A percentile compares a stretch with the other conserved stretches of the same genome.
phyloP scores from a whole-genome alignment of 2,113 vertebrate genomes.

The Anolis carolinensis region DNA sequence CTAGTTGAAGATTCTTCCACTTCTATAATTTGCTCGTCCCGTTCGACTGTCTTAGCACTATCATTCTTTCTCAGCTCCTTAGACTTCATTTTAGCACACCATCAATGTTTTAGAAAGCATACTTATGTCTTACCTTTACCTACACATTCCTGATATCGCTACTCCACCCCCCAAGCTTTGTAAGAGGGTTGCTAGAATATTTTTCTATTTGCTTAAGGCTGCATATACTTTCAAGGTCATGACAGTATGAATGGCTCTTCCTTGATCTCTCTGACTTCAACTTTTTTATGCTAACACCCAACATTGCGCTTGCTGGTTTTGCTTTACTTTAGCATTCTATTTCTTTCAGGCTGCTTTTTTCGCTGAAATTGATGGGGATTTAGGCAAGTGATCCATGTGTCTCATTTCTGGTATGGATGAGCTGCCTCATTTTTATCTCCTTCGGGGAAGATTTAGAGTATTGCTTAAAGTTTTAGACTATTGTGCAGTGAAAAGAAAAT shows the following conservation, averaged over 20 bases:
- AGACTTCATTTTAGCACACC: neutral
- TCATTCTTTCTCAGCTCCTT: neutral
- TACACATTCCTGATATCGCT: no score
- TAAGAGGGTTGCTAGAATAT: neutral
- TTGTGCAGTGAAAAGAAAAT: neutral
- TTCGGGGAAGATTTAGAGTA: conserved; percentile 26
- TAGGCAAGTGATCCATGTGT: conserved; percentile 25
- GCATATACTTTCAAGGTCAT: conserved; percentile 10
- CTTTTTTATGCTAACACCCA: conserved; percentile 11
- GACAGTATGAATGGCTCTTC: neutral
- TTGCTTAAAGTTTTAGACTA: conserved; percentile 28
- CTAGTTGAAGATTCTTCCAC: neutral
- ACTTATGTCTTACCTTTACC: neutral
- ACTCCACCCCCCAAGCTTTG: neutral
- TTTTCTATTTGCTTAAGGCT: neutral
- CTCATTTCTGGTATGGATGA: conserved; percentile 27
- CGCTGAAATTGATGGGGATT: conserved; percentile 27
- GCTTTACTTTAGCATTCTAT: conserved; percentile 18
- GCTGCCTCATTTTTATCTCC: conserved; percentile 25
- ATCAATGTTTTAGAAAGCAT: neutral
- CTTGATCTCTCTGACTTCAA: conserved; percentile 1
- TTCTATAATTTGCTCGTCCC: neutral
- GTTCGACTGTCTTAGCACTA: neutral
- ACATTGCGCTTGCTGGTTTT: conserved; percentile 8
- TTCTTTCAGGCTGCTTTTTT: conserved; percentile 7